Percentiles rank a stretch among this genome's conserved stretches.
Conservation (phyloP, 2,888 invertebrate species). For the Troilus luridus region DNA sequence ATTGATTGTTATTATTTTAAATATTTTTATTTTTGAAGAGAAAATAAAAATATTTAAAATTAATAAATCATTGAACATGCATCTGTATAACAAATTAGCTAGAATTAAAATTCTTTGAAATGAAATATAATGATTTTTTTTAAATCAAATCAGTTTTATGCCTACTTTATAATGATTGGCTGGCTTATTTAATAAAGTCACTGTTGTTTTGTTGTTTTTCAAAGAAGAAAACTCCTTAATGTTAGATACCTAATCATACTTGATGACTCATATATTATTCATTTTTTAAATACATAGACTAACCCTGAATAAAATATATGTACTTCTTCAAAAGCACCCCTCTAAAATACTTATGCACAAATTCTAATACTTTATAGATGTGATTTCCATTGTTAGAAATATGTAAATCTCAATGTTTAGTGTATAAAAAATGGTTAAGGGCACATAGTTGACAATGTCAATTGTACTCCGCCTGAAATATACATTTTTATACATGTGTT, state of each 20-base stretch:
- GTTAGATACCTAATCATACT: background rate
- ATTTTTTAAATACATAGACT: background rate
- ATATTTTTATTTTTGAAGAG: too few species aligned
- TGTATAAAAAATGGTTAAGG: constrained; percentile 61
- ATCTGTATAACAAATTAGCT: background rate
- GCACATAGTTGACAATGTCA: constrained; percentile 64
- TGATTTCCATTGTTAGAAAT: constrained; percentile 48
- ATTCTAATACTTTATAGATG: constrained; percentile 42
- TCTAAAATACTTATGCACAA: constrained; percentile 51
- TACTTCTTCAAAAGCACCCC: constrained; percentile 39
- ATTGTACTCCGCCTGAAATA: constrained; percentile 61
- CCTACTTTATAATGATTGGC: background rate
- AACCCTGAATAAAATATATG: background rate
- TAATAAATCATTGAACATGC: background rate
- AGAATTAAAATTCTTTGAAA: background rate
- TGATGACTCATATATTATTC: background rate
- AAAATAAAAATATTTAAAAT: too few species aligned
- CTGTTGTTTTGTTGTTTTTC: background rate
- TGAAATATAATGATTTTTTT: background rate
- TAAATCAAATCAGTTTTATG: background rate
- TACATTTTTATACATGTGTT: constrained; percentile 50
- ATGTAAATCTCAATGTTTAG: constrained; percentile 53
- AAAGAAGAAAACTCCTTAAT: background rate
- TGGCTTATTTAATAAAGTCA: background rate
- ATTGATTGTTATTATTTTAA: too few species aligned